Conservation (phyloP, 2,797 vertebrate genomes). For the Amblyraja radiata region DNA sequence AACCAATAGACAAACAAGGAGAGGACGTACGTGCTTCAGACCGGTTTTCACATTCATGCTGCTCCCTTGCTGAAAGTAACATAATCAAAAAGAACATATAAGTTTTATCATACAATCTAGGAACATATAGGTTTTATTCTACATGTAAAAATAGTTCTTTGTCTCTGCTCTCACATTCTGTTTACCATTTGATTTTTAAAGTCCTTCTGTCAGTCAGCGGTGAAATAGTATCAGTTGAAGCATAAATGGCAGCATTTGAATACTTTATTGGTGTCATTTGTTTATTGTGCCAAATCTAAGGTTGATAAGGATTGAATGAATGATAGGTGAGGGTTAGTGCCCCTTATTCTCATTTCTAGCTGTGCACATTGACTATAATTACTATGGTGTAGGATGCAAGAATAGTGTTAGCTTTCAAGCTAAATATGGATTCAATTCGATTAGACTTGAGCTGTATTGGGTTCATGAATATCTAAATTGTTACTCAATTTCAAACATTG, state of each 20-base stretch:
- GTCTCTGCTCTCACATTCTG: not conserved
- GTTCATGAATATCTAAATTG: slow-evolving; percentile 17
- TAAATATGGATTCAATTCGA: slow-evolving; percentile 21
- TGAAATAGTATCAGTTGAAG: too few relatives aligned
- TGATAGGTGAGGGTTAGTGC: not conserved
- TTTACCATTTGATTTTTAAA: not conserved
- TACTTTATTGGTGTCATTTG: not conserved
- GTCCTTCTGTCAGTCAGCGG: not conserved
- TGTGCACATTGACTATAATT: not conserved
- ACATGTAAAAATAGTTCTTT: not conserved
- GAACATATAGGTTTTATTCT: not conserved
- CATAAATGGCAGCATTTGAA: not conserved
- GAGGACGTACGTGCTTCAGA: not conserved
- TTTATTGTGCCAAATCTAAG: not conserved
- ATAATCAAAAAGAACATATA: not conserved
- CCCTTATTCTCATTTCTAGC: not conserved
- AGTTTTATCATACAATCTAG: not conserved
- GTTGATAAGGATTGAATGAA: not conserved
- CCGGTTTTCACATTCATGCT: not conserved
- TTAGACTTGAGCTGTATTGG: slow-evolving; percentile 20
- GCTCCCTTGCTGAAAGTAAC: not conserved
- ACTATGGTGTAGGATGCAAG: not conserved
- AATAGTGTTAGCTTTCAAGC: not conserved
- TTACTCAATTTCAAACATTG: slow-evolving; percentile 12
- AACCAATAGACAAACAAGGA: slow-evolving; percentile 63